phyloP scores from a whole-genome alignment of 2,797 vertebrate genomes.

The Todus mexicanus region DNA sequence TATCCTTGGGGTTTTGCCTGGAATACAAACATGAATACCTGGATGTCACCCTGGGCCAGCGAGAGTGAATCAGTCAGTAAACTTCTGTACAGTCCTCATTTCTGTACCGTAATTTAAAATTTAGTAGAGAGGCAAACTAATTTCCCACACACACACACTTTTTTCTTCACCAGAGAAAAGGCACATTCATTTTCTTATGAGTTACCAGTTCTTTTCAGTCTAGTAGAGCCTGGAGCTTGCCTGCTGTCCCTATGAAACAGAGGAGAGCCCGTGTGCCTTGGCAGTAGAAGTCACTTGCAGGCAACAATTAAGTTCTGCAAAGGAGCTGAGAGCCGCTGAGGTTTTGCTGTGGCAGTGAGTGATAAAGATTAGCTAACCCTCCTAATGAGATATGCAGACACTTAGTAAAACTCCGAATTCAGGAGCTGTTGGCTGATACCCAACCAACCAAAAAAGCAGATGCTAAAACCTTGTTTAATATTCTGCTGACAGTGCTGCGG shows the following conservation, averaged over 20 bases:
- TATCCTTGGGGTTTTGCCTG: neutral
- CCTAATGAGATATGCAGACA: neutral
- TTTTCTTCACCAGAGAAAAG: neutral
- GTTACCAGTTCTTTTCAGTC: neutral
- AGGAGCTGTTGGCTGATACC: neutral
- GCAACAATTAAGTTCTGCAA: neutral
- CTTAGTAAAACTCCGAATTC: neutral
- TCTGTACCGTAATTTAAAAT: neutral
- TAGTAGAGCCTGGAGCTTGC: neutral
- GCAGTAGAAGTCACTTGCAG: neutral
- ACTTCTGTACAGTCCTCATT: neutral
- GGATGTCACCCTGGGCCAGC: neutral
- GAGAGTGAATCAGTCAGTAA: neutral
- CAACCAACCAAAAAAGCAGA: slow-evolving; percentile 15
- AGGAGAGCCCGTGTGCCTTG: neutral
- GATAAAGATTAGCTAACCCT: neutral
- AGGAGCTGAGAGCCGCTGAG: neutral
- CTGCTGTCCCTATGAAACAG: neutral
- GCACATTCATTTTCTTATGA: neutral
- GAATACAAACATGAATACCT: neutral
- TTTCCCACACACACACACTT: too few species aligned
- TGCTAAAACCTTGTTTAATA: slow-evolving; percentile 34
- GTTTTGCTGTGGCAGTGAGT: neutral
- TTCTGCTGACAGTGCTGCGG: slow-evolving; percentile 1
- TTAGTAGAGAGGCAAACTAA: neutral